Evolutionary conservation across 92 coral and sea anemone genomes (phyloP), one percentile per base, ranked within the genome.

Genomic region (Umimayanthus kanabou): DNA sequence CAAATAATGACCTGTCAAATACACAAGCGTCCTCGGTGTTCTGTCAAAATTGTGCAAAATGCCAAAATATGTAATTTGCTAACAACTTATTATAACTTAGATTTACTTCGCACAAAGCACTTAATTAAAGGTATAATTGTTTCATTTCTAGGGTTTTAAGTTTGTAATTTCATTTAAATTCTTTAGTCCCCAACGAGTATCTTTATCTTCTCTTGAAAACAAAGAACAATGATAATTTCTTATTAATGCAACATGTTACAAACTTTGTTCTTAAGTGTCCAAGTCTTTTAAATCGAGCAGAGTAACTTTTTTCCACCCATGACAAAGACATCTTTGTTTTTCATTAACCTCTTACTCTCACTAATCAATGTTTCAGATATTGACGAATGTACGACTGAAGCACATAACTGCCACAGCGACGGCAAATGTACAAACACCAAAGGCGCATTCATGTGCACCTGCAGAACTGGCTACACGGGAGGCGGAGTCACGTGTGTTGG

Each of bases 401-500:
- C 40, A 0, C 93, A 93, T 30, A 93, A 91, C 90, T 95, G 98
- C 49, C 94, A 93, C 76, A 25, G 22, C 0, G 55, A 78, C 28
- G 82, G 39, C 64, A 33, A 26, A 22, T 86, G 82, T 25, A 5
- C 39, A 30, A 93, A 95, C 92, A 90, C 91, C 79, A 90, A 91
- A 84, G 98, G 98, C 55, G 87, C 94, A 23, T 94, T 94, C 93
- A 64, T 58, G 87, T 94, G 98, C 90, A 94, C 90, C 73, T 94
- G 98, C 89, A 93, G 93, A 73, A 78, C 81, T 42, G 98, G 98
- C n/a, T 95, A 95, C 83, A 91, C 94, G 16, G 94, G 98, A 66
- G 90, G 90, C 80, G 96, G 98, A 73, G 94, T 94, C 91, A 87
- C 73, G 86, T 94, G 98, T 88, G 86, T 80, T 29, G 96, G 96